These are phyloP conservation scores for Volucella inflata DNA, from an alignment of 2,888 invertebrate species.

Conservation along the genomic window DNA sequence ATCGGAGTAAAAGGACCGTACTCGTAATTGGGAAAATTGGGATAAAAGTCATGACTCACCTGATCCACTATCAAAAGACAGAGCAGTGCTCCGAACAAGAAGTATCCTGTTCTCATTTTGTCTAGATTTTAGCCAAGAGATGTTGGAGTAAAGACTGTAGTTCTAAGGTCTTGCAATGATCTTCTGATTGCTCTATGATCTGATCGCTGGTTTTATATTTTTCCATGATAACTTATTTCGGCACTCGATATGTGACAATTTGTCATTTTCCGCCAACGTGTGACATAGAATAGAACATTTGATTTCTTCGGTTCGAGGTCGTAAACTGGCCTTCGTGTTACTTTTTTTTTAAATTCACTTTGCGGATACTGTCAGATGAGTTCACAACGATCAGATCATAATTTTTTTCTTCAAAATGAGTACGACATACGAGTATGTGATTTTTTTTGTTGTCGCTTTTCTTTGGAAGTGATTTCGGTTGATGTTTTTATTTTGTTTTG, in stretches of 20 bases:
- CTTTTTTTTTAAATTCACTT: constrained; percentile 25
- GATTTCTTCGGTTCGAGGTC: constrained; percentile 55
- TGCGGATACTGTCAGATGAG: constrained; percentile 21
- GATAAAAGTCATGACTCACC: constrained; percentile 24
- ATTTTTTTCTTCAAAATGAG: background rate
- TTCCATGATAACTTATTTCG: constrained; percentile 55
- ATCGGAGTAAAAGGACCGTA: background rate
- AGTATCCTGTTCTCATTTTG: constrained; percentile 38
- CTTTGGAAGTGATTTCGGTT: constrained; percentile 14
- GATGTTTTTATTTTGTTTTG: background rate
- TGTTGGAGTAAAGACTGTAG: constrained; percentile 26
- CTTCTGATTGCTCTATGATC: constrained; percentile 45
- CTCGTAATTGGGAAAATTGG: background rate
- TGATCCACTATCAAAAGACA: constrained; percentile 39
- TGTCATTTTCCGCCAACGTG: constrained; percentile 48
- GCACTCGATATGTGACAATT: constrained; percentile 63
- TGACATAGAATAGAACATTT: constrained; percentile 35
- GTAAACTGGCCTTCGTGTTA: constrained; percentile 45
- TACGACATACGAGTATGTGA: too few relatives aligned
- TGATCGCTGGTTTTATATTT: constrained; percentile 60
- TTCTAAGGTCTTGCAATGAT: constrained; percentile 41
- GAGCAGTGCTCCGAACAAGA: constrained; percentile 57
- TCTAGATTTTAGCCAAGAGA: constrained; percentile 5
- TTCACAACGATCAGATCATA: constrained; percentile 23
- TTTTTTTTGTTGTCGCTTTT: constrained; percentile 18